Evolutionary conservation across 2,797 vertebrate species (phyloP), one percentile per base, ranked within the genome.

Genomic region (Accipiter superciliosus): DNA sequence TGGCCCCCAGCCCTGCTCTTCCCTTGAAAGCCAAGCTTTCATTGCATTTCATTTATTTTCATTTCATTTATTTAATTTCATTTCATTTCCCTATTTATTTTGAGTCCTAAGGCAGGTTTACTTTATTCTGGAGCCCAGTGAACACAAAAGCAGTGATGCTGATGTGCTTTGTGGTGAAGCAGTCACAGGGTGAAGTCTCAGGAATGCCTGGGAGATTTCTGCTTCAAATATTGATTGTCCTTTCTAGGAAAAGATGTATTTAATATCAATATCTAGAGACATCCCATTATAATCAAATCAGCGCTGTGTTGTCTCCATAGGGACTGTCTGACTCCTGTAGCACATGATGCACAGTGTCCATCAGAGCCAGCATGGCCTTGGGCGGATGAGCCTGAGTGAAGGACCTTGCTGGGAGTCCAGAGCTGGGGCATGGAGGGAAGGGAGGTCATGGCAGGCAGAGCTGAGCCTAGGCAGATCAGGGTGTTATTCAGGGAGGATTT

Each of bases 271-370:
- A 71, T 6, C 59, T 72, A 59, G 63, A 71, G 63, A 58, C 55
- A 57, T 53, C 21, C 52, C 31, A 31, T 53, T 49, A n/a, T 52
- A 53, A 70, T 83, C n/a, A 62, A 66, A 62, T 77, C 63, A 58
- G 39, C 5, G 0, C 22, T n/a, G 6, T 52, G 21, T 15, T 45
- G 21, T 69, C 47, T 76, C 92, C 79, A 15, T 28, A 37, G 50
- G 74, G 49, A 61, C 55, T 31, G 31, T 44, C 70, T 87, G 66
- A 22, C 21, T 88, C 49, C 83, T 63, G 49, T 9, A 52, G 49
- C 4, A 0, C 5, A 31, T 40, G 80, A 22, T 1, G 4, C 9
- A 4, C 40, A 18, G 58, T 1, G 0, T 40, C 53, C 37, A 1
- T 53, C 7, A 4, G 37, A 47, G 59, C 52, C 2, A 1, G 50